Evolutionary conservation across 2,113 vertebrate genomes (phyloP).

Genomic region (Anarrhichthys ocellatus): DNA sequence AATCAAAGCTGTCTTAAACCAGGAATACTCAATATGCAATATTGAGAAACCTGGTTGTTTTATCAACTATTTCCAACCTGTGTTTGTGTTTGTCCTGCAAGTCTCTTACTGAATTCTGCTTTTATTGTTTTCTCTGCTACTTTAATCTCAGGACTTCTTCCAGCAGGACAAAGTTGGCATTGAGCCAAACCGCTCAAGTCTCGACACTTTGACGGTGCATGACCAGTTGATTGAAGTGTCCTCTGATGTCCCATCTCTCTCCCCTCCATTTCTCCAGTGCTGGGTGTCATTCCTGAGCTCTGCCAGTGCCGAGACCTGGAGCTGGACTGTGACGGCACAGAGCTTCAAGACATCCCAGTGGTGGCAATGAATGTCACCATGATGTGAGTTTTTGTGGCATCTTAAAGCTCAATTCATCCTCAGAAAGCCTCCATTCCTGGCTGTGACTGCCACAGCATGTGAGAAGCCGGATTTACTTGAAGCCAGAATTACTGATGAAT

Average conservation of each 20-base stretch:
- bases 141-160: conserved; percentile 1
- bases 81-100: neutral
- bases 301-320: conserved; percentile 90
- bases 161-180: neutral
- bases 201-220: neutral
- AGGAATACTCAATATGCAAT: conserved; percentile 8
- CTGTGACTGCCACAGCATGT: conserved; percentile 6
- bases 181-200: neutral
- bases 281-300: conserved; percentile 84
- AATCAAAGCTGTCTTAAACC: conserved; percentile 25
- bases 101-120: neutral
- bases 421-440: neutral
- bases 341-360: conserved; percentile 85
- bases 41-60: neutral
- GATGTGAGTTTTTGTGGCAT: conserved; percentile 86
- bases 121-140: neutral
- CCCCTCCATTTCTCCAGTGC: conserved; percentile 79
- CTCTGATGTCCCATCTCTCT: neutral
- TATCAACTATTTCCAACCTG: neutral
- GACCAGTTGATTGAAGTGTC: conserved; percentile 2
- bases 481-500: neutral
- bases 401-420: neutral
- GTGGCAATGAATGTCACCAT: conserved; percentile 91
- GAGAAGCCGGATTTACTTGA: conserved; percentile 1
- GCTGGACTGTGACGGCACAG: conserved; percentile 88